Percentiles rank a stretch among this genome's conserved stretches.
phyloP scores from a whole-genome alignment of 2,888 invertebrate species.

The Erebia epiphron region DNA sequence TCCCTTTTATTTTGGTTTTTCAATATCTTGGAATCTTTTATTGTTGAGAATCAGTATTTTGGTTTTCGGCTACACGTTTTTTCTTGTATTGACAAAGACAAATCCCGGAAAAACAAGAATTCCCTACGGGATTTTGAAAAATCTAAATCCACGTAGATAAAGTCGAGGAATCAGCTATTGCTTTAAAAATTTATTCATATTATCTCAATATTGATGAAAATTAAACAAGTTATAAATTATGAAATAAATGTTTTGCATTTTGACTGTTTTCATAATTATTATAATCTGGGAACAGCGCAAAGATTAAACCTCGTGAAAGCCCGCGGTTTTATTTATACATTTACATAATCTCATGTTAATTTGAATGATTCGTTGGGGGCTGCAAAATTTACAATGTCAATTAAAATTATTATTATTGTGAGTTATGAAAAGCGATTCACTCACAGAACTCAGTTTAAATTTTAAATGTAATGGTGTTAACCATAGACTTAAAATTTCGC shows the following conservation, averaged over 20 bases:
- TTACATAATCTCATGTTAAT: slow-evolving; percentile 11
- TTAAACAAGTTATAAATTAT: background rate
- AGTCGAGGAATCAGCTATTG: no score
- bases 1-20: no score
- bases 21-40: no score
- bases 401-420: slow-evolving; percentile 3
- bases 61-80: no score
- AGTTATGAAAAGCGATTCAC: background rate
- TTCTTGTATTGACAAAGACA: no score
- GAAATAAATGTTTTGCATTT: slow-evolving; percentile 1
- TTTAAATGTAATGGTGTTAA: no score
- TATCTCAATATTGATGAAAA: background rate
- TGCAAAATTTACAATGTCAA: slow-evolving; percentile 4
- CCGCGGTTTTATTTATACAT: background rate
- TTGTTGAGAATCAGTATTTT: no score
- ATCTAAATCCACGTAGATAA: no score
- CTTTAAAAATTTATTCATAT: no score
- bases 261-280: background rate
- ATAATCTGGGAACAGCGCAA: background rate
- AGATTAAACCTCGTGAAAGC: background rate
- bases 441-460: background rate
- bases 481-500: no score
- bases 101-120: no score
- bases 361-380: slow-evolving; percentile 6
- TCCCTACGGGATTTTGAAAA: no score